These are phyloP conservation scores for Suricata suricatta DNA, from an alignment of 2,113 vertebrate species.

Conservation along the genomic window DNA sequence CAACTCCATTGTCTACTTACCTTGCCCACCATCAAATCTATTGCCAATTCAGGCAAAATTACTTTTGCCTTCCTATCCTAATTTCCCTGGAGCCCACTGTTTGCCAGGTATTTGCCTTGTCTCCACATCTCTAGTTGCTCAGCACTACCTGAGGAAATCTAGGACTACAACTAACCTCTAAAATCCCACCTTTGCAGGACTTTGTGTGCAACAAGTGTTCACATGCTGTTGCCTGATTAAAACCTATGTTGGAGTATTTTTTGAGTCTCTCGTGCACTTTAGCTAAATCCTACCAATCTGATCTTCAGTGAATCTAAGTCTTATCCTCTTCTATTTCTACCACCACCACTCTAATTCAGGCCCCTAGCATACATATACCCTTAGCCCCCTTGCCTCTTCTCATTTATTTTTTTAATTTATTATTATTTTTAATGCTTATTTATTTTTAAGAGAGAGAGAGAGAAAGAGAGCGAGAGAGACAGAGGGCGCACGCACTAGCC, in stretches of 20 bases:
- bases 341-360: not conserved
- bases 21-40: conserved; percentile 18
- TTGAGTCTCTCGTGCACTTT: not conserved
- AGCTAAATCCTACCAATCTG: not conserved
- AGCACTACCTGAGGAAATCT: not conserved
- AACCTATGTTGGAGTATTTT: not conserved
- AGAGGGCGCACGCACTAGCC: too few species aligned
- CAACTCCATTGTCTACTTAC: not conserved
- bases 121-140: not conserved
- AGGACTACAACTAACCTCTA: not conserved
- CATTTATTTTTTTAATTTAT: not conserved
- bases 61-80: not conserved
- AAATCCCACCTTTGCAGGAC: not conserved
- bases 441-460: too few species aligned
- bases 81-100: not conserved
- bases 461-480: too few species aligned
- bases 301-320: not conserved
- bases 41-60: conserved; percentile 16
- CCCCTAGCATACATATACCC: not conserved
- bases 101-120: not conserved
- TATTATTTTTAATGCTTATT: too few species aligned
- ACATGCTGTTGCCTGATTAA: not conserved
- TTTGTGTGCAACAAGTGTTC: not conserved
- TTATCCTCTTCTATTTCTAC: not conserved
- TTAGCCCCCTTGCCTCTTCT: not conserved